Evolutionary conservation across 2,113 vertebrate genomes (phyloP), one percentile per base, ranked within the genome.

Genomic region (Rhinolophus ferrumequinum): DNA sequence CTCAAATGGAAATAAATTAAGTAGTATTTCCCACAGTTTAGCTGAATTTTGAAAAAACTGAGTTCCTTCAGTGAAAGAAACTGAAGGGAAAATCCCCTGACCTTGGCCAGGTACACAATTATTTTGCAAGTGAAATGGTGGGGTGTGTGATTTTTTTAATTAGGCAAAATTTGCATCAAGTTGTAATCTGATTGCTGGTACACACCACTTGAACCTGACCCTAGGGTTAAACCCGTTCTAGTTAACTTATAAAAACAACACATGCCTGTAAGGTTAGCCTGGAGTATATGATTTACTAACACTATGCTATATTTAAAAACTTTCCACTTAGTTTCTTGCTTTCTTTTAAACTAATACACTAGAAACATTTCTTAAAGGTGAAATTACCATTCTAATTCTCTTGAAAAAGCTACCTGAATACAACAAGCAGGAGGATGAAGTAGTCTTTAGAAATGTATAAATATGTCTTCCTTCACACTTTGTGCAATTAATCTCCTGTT

Each of bases 261-360:
- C 47, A 89, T 89, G 89, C 97, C 97, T 98, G 91, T 92, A 91
- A 95, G 96, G 97, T 98, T 93, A 98, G 83, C 58, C 84, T 22
- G 11, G 93, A 97, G 98, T 98, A 6, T 98, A 98, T 98, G 98
- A 98, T 98, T 98, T 97, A 98, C 98, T 97, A 98, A 98, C 97
- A 97, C 95, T 92, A 94, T 60, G 97, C 64, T 86, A 92, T 47
- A 83, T 97, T 98, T 97, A 77, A 97, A 97, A 96, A 94, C 38
- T 91, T 93, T 91, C 88, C 97, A 83, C 85, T 97, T 88, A 92
- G 85, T 98, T 98, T 96, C 94, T 85, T 96, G 90, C 97, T 97
- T 98, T 98, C 92, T 97, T 97, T 97, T 85, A 93, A 97, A 95
- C 90, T 97, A 16, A 84, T 58, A 54, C 38, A 44, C 66, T 82